phyloP scores from a whole-genome alignment of 1,140 invertebrate species.

The Halictus rubicundus region DNA sequence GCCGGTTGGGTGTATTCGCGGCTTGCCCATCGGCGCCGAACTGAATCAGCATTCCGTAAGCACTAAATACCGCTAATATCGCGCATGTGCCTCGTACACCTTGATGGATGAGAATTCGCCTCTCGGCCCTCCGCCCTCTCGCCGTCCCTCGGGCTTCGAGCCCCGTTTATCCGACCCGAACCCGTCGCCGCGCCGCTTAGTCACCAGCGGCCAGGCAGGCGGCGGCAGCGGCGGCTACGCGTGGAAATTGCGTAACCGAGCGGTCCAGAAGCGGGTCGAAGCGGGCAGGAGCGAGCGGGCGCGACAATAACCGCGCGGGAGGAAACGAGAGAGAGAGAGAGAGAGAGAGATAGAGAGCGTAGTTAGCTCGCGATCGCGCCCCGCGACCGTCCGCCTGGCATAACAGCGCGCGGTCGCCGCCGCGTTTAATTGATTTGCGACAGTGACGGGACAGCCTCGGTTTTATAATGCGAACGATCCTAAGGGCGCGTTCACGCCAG shows the following conservation, averaged over 20 bases:
- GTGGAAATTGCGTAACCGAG: slow-evolving; percentile 39
- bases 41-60: slow-evolving; percentile 71
- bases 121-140: slow-evolving; percentile 15
- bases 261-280: too few relatives aligned
- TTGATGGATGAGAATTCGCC: slow-evolving; percentile 65
- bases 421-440: slow-evolving; percentile 41
- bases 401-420: neutral
- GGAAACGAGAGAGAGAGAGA: neutral
- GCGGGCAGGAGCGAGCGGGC: neutral
- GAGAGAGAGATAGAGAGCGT: neutral
- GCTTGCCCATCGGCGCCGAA: slow-evolving; percentile 64
- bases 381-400: too few relatives aligned
- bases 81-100: slow-evolving; percentile 52
- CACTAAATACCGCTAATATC: slow-evolving; percentile 73
- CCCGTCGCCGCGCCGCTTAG: slow-evolving; percentile 28
- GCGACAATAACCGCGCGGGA: too few relatives aligned
- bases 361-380: too few relatives aligned
- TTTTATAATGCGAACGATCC: slow-evolving; percentile 25
- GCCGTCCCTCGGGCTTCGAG: too few relatives aligned
- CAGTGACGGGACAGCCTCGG: slow-evolving; percentile 3
- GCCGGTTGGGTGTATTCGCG: slow-evolving; percentile 24
- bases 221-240: too few relatives aligned
- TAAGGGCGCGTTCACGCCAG: neutral
- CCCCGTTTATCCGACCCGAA: slow-evolving; percentile 21
- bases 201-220: slow-evolving; percentile 10